Evolutionary conservation across 1,140 invertebrate genomes (phyloP).

Genomic region (Apolygus lucorum): DNA sequence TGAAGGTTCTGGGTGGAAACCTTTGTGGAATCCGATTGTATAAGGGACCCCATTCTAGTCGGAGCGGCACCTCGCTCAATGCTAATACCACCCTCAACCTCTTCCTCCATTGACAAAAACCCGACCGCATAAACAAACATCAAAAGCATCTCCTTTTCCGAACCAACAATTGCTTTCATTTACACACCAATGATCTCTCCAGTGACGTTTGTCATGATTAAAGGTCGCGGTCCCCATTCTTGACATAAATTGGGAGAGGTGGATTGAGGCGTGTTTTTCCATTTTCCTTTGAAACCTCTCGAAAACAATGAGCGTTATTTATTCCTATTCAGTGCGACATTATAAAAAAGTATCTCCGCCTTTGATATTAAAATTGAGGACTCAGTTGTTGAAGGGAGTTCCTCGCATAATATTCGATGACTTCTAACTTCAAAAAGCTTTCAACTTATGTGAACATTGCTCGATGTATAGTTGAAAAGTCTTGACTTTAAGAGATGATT

Average conservation of each 20-base stretch:
- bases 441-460: too few relatives aligned
- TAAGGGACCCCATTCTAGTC: background rate
- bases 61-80: background rate
- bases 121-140: background rate
- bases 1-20: background rate
- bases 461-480: too few relatives aligned
- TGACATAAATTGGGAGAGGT: background rate
- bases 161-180: background rate
- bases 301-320: too few relatives aligned
- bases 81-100: background rate
- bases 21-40: background rate
- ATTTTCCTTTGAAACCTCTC: too few relatives aligned
- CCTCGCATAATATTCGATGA: too few relatives aligned
- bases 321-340: too few relatives aligned
- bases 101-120: background rate
- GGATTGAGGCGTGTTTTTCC: too few relatives aligned
- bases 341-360: too few relatives aligned
- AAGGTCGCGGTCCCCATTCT: background rate
- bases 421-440: too few relatives aligned
- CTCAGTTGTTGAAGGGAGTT: too few relatives aligned
- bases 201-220: background rate
- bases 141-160: background rate
- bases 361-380: too few relatives aligned
- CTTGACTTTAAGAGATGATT: too few relatives aligned
- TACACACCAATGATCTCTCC: background rate